These are phyloP conservation scores for Chrysogorgia sp. DNA, from an alignment of 92 coral and sea anemone genomes.

Conservation along the genomic window DNA sequence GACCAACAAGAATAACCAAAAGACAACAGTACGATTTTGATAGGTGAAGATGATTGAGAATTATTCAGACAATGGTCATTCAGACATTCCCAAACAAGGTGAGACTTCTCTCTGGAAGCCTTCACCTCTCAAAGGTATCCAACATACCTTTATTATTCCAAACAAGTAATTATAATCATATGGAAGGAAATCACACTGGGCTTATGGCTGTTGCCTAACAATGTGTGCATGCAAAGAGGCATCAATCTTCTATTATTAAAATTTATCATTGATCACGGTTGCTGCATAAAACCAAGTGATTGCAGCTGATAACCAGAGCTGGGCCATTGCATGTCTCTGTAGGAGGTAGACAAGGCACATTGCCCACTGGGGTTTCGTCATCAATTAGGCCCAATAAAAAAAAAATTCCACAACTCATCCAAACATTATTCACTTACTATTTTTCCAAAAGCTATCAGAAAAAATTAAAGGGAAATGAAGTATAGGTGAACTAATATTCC, in stretches of 20 bases:
- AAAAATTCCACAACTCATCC: conserved; percentile 2
- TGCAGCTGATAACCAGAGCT: conserved; percentile 40
- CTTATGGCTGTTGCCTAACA: neutral
- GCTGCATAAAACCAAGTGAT: conserved; percentile 36
- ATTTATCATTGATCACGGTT: conserved; percentile 15
- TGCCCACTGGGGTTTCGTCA: conserved; percentile 23
- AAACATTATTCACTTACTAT: neutral
- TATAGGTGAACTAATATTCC: neutral
- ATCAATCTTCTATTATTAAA: conserved; percentile 37
- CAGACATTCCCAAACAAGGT: neutral
- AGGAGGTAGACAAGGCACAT: conserved; percentile 22
- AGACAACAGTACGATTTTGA: too few species aligned
- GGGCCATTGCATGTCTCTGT: conserved; percentile 27
- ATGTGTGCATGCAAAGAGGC: conserved; percentile 16
- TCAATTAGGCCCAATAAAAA: conserved; percentile 23
- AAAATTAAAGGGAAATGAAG: neutral
- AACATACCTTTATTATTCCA: neutral
- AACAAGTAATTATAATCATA: neutral
- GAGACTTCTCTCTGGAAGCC: neutral
- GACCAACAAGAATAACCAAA: too few species aligned
- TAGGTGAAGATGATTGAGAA: too few species aligned
- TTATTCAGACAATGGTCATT: neutral
- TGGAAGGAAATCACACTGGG: neutral
- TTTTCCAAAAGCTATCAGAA: neutral
- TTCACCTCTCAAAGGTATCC: neutral